A percentile compares a stretch with the other conserved stretches of the same genome.
phyloP scores from a whole-genome alignment of 2,113 vertebrate species.

The Eleginops maclovinus region DNA sequence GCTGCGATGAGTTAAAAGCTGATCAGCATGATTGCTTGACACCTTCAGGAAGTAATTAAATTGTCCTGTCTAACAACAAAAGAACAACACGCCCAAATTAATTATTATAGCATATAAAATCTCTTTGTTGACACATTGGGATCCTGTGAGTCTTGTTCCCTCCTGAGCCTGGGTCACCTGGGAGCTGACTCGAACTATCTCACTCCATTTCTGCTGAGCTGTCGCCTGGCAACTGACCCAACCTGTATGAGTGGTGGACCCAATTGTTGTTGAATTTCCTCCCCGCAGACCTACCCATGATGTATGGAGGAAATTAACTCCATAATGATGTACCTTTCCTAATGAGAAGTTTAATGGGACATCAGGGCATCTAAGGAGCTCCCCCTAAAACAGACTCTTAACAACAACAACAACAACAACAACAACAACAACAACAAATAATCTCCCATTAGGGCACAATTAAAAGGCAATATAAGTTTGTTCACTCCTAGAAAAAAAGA shows the following conservation, averaged over 20 bases:
- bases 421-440: not conserved
- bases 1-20: not conserved
- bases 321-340: not conserved
- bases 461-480: constrained; percentile 6
- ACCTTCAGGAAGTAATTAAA: not conserved
- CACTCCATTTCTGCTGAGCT: constrained; percentile 20
- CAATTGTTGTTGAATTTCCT: constrained; percentile 17
- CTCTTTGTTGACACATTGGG: constrained; percentile 6
- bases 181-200: not conserved
- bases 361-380: not conserved
- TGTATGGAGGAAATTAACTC: not conserved
- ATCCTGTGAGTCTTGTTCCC: constrained; percentile 4
- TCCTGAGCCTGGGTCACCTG: constrained; percentile 41
- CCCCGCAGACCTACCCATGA: constrained; percentile 18
- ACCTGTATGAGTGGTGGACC: constrained; percentile 17
- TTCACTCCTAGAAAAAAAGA: constrained; percentile 6
- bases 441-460: not conserved
- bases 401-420: not conserved
- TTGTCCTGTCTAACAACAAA: constrained; percentile 3
- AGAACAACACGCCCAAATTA: not conserved
- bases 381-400: not conserved
- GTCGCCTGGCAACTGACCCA: constrained; percentile 50
- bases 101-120: constrained; percentile 7
- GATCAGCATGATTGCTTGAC: not conserved
- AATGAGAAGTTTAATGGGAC: constrained; percentile 30